Base-by-base conservation (phyloP, 64 coral and sea anemone genomes). In the Montipora efflorescens region DNA sequence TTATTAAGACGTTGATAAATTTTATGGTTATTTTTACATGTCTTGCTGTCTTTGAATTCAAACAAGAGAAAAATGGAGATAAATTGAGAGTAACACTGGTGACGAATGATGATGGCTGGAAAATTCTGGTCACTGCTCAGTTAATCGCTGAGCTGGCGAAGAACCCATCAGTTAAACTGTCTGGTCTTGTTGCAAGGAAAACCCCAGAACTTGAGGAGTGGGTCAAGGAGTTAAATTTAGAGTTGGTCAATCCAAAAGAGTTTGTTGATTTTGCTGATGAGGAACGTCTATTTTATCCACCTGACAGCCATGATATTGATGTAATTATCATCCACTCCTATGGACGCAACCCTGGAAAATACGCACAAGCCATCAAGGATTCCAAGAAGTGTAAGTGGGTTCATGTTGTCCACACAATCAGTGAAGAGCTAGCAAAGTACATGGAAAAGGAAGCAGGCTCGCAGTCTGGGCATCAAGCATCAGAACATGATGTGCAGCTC, bases 151-250 rank as follows among this genome's bases (percentile, higher is more conserved):
- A 83, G 58, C 22, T 89, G 36, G 71, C 87, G 0, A 55, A 64
- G 10, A 23, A 89, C 52, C 21, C 87, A 62, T 44, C 14, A 46
- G 87, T 89, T 72, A 89, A 89, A 36, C 50, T 89, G 5, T 75
- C 4, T 77, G 28, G 72, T 3, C 75, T 77, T n/a, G 87, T 89
- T 36, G 21, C 72, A 89, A 77, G 59, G 5, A 61, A 25, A 9
- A 45, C 87, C 21, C 59, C 16, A 4, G 36, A 77, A 45, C 51
- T 77, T 7, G 58, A 15, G 66, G 74, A 75, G 2, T 49, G 75
- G 25, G 51, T 73, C 19, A 47, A 28, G n/a, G 44, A 77, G 72
- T 48, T 25, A 57, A 77, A 89, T 58, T n/a, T 89, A 77, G 22
- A 89, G 45, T 36, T 83, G 23, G 80, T 83, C 10, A 21, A 66